These are phyloP conservation scores for Paratilapia polleni DNA, from an alignment of 2,113 vertebrate species.

Conservation along the genomic window DNA sequence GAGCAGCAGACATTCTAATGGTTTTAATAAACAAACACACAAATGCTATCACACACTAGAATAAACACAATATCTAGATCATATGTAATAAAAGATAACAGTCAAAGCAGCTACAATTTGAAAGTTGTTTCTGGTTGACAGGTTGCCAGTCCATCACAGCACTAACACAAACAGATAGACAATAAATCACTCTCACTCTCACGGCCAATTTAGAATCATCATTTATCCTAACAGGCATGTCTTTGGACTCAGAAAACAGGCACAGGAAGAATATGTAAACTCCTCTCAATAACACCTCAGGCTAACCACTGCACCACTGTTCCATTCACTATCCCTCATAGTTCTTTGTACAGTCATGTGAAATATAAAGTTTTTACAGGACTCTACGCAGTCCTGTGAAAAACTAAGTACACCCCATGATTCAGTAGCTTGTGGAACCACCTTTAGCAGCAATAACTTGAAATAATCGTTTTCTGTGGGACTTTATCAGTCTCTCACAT, in stretches of 20 bases:
- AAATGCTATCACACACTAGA: neutral
- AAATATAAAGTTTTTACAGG: neutral
- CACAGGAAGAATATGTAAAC: neutral
- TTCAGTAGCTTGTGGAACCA: neutral
- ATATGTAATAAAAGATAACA: neutral
- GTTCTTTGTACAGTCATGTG: neutral
- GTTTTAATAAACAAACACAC: neutral
- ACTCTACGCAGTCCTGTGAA: neutral
- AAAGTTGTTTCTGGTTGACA: neutral
- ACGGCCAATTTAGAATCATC: neutral
- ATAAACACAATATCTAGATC: neutral
- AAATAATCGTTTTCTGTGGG: neutral
- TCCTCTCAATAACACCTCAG: neutral
- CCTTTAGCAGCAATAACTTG: neutral
- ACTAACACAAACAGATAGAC: neutral
- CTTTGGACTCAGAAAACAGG: neutral
- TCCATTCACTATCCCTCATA: neutral
- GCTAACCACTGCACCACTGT: neutral
- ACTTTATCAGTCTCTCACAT: neutral
- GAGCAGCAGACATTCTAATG: neutral
- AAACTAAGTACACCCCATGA: neutral
- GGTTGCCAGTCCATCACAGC: neutral
- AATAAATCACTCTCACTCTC: neutral
- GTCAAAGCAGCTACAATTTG: neutral
- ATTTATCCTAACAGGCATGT: neutral